Percentiles rank a stretch among this genome's conserved stretches.
Conservation (phyloP, 2,113 vertebrate genomes). For the Alexandromys fortis region DNA sequence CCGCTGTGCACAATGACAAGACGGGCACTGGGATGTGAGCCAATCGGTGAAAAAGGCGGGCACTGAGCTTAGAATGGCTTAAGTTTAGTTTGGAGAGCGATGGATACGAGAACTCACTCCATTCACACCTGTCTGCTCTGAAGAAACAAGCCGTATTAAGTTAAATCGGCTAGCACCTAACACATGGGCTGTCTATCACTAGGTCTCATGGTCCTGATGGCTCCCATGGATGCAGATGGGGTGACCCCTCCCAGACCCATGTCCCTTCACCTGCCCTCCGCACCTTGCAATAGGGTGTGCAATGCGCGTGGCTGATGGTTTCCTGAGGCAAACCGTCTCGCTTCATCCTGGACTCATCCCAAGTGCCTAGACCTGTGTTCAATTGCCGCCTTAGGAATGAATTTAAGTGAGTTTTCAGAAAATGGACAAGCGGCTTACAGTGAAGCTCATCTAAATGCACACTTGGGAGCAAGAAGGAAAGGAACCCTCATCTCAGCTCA, state of each 20-base stretch:
- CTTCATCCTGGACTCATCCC: neutral
- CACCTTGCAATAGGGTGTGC: fast-evolving
- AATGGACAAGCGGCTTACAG: neutral
- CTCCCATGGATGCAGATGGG: neutral
- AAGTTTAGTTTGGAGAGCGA: neutral
- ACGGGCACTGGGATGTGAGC: fast-evolving
- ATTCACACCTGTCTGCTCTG: neutral
- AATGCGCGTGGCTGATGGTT: neutral
- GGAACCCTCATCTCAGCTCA: neutral
- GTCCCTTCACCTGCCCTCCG: neutral
- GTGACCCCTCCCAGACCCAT: no score
- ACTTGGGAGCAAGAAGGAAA: neutral
- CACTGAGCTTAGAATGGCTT: neutral
- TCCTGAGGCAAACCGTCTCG: neutral
- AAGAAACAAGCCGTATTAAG: neutral
- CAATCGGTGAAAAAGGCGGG: neutral
- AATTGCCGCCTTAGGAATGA: neutral
- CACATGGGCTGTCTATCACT: fast-evolving
- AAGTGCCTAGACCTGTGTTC: neutral
- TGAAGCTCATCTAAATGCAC: neutral
- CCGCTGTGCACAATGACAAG: no score
- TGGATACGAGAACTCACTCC: neutral
- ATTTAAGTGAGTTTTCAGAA: neutral
- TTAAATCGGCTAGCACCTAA: neutral
- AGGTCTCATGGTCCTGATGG: neutral